phyloP scores from a whole-genome alignment of 2,113 vertebrate species.

The Rhabdomys dilectus region DNA sequence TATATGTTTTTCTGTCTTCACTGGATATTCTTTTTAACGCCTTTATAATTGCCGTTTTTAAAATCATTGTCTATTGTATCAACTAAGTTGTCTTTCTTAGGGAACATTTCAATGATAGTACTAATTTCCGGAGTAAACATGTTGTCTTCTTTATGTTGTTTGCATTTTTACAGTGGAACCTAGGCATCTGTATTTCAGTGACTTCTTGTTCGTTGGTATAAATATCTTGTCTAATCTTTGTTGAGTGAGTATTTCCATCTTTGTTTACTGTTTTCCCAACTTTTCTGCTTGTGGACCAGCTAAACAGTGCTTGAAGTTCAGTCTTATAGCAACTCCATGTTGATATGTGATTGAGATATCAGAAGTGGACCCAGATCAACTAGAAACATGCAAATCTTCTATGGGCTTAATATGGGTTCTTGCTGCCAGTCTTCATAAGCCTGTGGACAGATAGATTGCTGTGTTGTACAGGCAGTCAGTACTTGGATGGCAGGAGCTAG shows the following conservation, averaged over 20 bases:
- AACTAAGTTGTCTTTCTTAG: not conserved
- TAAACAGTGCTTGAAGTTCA: not conserved
- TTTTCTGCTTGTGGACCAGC: not conserved
- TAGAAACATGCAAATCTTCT: not conserved
- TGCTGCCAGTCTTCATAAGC: not conserved
- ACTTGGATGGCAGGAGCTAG: not conserved
- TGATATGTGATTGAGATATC: not conserved
- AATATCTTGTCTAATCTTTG: not conserved
- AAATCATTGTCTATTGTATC: not conserved
- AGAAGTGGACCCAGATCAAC: not conserved
- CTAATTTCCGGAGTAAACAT: not conserved
- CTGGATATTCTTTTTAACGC: not conserved
- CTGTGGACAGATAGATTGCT: no score
- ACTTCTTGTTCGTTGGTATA: not conserved
- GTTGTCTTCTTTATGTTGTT: not conserved
- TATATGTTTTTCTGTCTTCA: not conserved
- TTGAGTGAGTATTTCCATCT: no score
- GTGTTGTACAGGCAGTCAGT: not conserved
- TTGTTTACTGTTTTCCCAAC: not conserved
- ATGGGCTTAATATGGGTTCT: not conserved
- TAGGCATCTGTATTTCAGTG: not conserved
- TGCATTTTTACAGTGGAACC: not conserved
- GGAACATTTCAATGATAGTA: not conserved
- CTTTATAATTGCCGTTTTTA: not conserved
- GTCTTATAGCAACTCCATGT: not conserved